Base-by-base conservation (phyloP, 2,113 vertebrate genomes). In the Manacus vitellinus region DNA sequence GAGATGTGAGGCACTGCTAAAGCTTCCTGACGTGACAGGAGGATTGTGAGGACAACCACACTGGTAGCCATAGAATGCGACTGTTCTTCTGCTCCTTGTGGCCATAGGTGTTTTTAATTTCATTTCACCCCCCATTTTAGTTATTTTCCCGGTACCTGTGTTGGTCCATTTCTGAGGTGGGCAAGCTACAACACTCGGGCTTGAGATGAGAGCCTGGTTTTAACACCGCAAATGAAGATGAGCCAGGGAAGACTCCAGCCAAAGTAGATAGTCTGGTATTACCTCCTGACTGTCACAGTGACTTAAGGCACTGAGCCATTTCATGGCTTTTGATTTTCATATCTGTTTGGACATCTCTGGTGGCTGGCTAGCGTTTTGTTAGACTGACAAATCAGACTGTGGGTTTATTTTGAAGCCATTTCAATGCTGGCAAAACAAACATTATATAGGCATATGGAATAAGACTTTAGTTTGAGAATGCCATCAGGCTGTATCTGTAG, bases 301-400 rank as follows among this genome's bases (percentile, higher is more conserved):
- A 96, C 89, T 77, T 93, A 93, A 95, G 91, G 85, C 85, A 90
- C 83, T 97, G 92, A 95, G 85, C 95, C 81, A 94, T 92, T 90
- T 84, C 4, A 27, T 95, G 85, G 90, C 35, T 95, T 95, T 93
- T 93, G 73, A 52, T 93, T 90, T 95, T 89, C 65, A 63, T 83
- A 73, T 86, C 52, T 37, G 12, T 79, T 77, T 3, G 56, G 76
- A 93, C 76, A 92, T 67, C 30, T 52, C 75, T 86, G 54, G 89
- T 96, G 83, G 31, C 58, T 92, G 68, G 87, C 92, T 92, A 63
- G 85, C 0, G 0, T 87, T 96, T 76, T 70, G 73, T 86, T 71
- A 67, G 88, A 56, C 59, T 77, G 75, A 82, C 44, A 76, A 81
- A 90, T 68, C 52, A 72, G 23, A 28, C 58, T 70, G 31, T 1